phyloP scores from a whole-genome alignment of 2,797 vertebrate species.

The Siniperca obscura region DNA sequence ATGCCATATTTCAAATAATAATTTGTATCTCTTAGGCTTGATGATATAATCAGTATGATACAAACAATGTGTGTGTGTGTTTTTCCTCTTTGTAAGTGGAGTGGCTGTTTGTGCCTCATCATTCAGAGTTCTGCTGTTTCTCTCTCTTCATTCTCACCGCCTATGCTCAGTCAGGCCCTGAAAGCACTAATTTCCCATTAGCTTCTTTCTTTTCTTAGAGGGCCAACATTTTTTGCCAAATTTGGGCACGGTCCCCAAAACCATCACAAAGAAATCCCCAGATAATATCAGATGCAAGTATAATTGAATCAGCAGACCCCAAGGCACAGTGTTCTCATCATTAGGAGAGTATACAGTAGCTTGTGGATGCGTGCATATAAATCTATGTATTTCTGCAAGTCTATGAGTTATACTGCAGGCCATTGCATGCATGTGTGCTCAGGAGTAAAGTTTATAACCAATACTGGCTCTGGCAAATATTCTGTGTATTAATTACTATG shows the following conservation, averaged over 20 bases:
- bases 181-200: slow-evolving; percentile 80
- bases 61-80: slow-evolving; percentile 22
- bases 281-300: slow-evolving; percentile 70
- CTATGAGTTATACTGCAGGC: neutral
- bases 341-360: slow-evolving; percentile 30
- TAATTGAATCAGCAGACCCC: slow-evolving; percentile 69
- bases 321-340: slow-evolving; percentile 49
- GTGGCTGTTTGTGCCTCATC: slow-evolving; percentile 28
- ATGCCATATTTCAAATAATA: slow-evolving; percentile 52
- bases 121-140: slow-evolving; percentile 48
- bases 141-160: slow-evolving; percentile 37
- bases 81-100: neutral
- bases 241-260: slow-evolving; percentile 34
- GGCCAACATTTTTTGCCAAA: slow-evolving; percentile 47
- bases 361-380: neutral
- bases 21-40: slow-evolving; percentile 42
- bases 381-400: neutral
- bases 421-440: neutral
- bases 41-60: slow-evolving; percentile 60
- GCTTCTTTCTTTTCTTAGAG: slow-evolving; percentile 68
- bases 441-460: slow-evolving; percentile 5
- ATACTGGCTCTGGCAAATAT: neutral
- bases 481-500: neutral
- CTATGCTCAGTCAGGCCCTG: slow-evolving; percentile 71
- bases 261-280: slow-evolving; percentile 45